phyloP scores from a whole-genome alignment of 2,113 vertebrate genomes.

The Tenebrosternarchus preto region DNA sequence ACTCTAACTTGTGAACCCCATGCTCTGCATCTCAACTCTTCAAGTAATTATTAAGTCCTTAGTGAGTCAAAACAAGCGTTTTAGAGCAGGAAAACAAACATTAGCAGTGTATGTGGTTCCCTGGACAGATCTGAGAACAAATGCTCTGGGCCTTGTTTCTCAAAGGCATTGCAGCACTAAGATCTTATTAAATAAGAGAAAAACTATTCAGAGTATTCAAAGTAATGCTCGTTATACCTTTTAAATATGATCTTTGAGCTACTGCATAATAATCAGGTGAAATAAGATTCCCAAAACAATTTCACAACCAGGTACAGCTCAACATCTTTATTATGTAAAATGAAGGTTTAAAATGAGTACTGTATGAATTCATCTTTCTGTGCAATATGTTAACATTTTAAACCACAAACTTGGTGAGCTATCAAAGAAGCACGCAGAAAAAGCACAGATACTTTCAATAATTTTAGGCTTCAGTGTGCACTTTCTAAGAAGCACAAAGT shows the following conservation, averaged over 20 bases:
- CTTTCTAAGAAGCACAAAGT: background rate
- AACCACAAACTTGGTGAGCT: no score
- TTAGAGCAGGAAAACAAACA: background rate
- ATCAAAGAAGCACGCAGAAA: background rate
- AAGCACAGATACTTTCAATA: background rate
- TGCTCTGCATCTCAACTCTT: background rate
- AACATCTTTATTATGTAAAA: background rate
- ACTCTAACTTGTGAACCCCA: background rate
- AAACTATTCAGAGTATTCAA: no score
- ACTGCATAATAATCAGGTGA: background rate
- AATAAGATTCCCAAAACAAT: background rate
- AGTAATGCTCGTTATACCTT: no score
- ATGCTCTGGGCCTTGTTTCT: background rate
- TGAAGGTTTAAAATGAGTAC: background rate
- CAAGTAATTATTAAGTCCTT: background rate
- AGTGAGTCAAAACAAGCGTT: background rate
- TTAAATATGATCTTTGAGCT: no score
- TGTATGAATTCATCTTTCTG: background rate
- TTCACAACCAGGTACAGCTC: background rate
- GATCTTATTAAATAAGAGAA: no score
- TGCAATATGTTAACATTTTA: background rate
- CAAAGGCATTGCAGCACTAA: no score
- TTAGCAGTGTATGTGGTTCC: background rate
- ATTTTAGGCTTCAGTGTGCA: background rate
- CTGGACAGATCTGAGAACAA: background rate